Conservation (phyloP, 2,797 vertebrate genomes). For the Uromys caudimaculatus region DNA sequence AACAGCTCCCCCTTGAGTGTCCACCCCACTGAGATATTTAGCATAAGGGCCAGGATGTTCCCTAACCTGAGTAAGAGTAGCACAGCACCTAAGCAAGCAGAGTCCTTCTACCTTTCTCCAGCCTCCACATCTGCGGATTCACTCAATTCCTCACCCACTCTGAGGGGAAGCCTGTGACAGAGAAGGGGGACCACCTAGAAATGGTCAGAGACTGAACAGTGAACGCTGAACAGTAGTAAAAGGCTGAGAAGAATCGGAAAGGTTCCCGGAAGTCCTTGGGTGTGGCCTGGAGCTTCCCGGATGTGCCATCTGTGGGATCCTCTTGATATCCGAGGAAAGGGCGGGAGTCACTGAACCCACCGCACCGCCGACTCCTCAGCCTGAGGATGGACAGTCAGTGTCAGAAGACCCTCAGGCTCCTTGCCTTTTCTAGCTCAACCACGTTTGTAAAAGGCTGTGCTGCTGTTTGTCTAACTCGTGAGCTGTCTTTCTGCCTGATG, state of each 20-base stretch:
- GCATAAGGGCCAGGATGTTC: not conserved
- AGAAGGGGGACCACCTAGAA: not conserved
- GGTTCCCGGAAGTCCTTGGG: not conserved
- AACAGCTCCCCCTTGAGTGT: not conserved
- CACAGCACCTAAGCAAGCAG: not conserved
- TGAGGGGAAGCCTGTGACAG: not conserved
- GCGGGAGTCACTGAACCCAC: not conserved
- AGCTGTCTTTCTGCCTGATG: not conserved
- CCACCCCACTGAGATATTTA: conserved; percentile 1
- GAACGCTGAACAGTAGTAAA: not conserved
- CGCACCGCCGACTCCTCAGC: not conserved
- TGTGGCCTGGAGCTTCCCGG: not conserved
- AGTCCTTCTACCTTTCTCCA: not conserved
- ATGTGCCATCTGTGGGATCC: not conserved
- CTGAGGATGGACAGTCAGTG: not conserved
- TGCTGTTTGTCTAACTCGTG: not conserved
- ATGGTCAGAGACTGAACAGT: not conserved
- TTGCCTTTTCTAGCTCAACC: not conserved
- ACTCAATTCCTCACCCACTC: not conserved
- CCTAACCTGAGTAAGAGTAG: not conserved
- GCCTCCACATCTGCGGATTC: not conserved
- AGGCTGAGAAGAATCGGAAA: not conserved
- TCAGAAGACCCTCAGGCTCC: not conserved
- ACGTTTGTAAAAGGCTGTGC: not conserved
- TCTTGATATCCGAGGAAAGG: not conserved